A percentile compares a stretch with the other conserved stretches of the same genome.
These are phyloP conservation scores for Paralichthys olivaceus DNA, from an alignment of 2,113 vertebrate genomes.

Conservation along the genomic window DNA sequence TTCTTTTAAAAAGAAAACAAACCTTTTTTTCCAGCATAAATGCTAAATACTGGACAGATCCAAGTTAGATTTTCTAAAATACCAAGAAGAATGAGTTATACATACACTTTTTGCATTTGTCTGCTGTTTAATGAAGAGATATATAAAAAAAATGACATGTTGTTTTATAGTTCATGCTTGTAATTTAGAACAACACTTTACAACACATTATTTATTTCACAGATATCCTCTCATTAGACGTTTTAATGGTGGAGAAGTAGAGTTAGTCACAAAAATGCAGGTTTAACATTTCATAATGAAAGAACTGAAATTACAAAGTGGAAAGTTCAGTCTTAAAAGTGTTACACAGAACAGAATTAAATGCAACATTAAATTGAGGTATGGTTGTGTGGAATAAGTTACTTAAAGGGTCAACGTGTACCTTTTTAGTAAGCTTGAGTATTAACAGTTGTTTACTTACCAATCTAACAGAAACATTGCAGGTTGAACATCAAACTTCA, in stretches of 20 bases:
- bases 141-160: too few species aligned
- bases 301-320: background rate
- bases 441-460: too few species aligned
- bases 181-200: conserved; percentile 31
- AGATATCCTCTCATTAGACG: background rate
- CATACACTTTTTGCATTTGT: background rate
- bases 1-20: background rate
- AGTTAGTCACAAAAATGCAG: background rate
- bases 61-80: background rate
- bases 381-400: too few species aligned
- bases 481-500: too few species aligned
- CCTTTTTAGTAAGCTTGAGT: too few species aligned
- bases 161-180: conserved; percentile 22
- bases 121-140: conserved; percentile 2
- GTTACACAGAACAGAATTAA: too few species aligned
- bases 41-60: background rate
- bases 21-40: background rate
- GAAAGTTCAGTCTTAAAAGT: too few species aligned
- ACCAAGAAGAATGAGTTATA: background rate
- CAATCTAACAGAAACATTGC: too few species aligned
- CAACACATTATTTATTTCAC: background rate
- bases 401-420: too few species aligned
- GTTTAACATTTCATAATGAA: background rate
- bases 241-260: background rate
- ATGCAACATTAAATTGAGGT: too few species aligned